Evolutionary conservation across 2,888 invertebrate genomes (phyloP), one percentile per base, ranked within the genome.

Genomic region (Agrotis segetum): DNA sequence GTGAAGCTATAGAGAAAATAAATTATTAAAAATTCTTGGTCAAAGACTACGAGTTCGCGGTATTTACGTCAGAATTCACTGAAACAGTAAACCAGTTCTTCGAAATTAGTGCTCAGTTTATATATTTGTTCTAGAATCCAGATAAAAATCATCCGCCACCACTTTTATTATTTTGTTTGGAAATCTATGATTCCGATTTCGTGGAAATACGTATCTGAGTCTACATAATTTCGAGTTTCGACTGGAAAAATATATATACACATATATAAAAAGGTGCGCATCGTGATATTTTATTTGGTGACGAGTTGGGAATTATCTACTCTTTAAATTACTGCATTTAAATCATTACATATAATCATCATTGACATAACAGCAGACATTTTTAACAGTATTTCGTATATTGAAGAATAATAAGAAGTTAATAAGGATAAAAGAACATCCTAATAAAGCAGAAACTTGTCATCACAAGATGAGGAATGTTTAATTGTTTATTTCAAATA

Each of bases 81-180:
- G 21, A 56, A 60, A 62, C 19, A 9, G 16, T n/a, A 14, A 7
- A 14, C 17, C 7, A 24, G 11, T 40, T 72, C 59, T 59, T 75
- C 4, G n/a, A 7, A 75, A 49, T 17, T 17, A 16, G 6, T 19
- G 66, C 44, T 59, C n/a, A 24, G 59, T 13, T n/a, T n/a, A n/a
- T n/a, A 14, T 29, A 67, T 67, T 58, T 60, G 1, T 67, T 67
- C 29, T 17, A 60, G 44, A 55, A 49, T 76, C 49, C 19, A 16
- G 34, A 46, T 44, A 49, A 46, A 50, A 76, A 68, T 55, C 34
- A 34, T 14, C 19, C 13, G 17, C 60, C 9, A 69, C 16, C 13
- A 46, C 9, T 61, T 76, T 56, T 46, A 34, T 40, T 29, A 24
- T 49, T 56, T 19, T 24, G 24, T 60, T 61, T 69, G 56, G 16